Evolutionary conservation across 2,113 vertebrate genomes (phyloP), one percentile per base, ranked within the genome.

Genomic region (Lipotes vexillifer): DNA sequence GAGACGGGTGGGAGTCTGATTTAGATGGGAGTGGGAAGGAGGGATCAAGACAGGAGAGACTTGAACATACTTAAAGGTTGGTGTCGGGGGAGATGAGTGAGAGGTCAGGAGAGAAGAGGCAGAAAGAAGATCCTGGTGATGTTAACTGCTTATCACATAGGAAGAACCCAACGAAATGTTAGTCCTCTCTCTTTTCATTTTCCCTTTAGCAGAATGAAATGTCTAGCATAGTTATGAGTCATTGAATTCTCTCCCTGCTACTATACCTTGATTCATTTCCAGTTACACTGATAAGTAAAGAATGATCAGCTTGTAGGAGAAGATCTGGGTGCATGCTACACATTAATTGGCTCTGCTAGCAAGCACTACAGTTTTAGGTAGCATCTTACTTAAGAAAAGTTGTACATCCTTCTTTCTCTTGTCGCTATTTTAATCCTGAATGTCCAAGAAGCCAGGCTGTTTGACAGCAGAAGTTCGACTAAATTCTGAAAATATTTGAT

Each of bases 241-340:
- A 88, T 3, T 78, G 66, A 82, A 77, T 72, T 91, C 23, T 88
- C 17, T 63, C 63, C 21, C n/a, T 69, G 25, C 49, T 33, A 65
- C n/a, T 82, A 1, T 88, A 81, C 92, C 46, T 86, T 69, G 36
- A 61, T 93, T 87, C 33, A 65, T 41, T 89, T 91, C 66, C 36
- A 92, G 74, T 87, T 80, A 96, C 17, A 36, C 14, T 87, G 94
- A 72, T 74, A 95, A 94, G 93, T 94, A 93, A 95, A 91, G 61
- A 89, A 87, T 75, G n/a, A 96, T 89, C 41, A 52, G 12, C 72
- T 69, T 57, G 12, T 49, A 65, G 20, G 29, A 29, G 78, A 68
- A 94, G 57, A 59, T 33, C 31, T 89, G 38, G 25, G n/a, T 83
- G 29, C 15, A 83, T 38, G 31, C 61, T 94, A 78, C 25, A 66